Percentiles rank a stretch among this genome's conserved stretches.
Conservation (phyloP, 2,797 vertebrate species). For the Paguma larvata region DNA sequence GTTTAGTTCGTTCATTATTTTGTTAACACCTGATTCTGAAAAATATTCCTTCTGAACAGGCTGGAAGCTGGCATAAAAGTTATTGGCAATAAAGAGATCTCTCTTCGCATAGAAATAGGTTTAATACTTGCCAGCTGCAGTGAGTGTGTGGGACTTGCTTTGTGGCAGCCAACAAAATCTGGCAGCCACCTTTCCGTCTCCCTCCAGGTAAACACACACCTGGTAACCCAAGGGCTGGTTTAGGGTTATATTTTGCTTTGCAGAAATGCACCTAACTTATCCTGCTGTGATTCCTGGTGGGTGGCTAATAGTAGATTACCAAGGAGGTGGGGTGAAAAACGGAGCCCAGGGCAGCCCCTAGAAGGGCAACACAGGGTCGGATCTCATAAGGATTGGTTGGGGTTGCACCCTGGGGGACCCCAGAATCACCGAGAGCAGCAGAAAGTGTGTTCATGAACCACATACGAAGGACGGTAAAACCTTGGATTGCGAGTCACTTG, state of each 20-base stretch:
- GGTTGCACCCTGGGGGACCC: background rate
- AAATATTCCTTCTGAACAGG: conserved; percentile 56
- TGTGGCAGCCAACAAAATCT: conserved; percentile 9
- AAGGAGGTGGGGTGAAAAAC: background rate
- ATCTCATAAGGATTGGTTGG: background rate
- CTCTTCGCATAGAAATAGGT: conserved; percentile 70
- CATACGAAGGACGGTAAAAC: background rate
- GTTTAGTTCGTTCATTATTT: conserved; percentile 75
- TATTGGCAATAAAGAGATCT: conserved; percentile 70
- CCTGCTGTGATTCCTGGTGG: background rate
- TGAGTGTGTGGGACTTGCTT: conserved; percentile 9
- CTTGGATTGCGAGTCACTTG: too few relatives aligned
- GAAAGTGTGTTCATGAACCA: background rate
- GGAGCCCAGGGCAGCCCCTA: accelerated
- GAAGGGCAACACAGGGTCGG: background rate
- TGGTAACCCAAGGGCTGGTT: background rate
- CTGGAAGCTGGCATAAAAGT: conserved; percentile 74
- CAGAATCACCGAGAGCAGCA: background rate
- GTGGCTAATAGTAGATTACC: background rate
- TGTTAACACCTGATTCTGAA: conserved; percentile 79
- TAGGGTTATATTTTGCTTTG: background rate
- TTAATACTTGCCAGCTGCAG: conserved; percentile 64
- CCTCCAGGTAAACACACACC: conserved; percentile 21
- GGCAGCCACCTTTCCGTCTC: conserved; percentile 40
- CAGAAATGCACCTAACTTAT: background rate